Percentiles rank a stretch among this genome's conserved stretches.
Evolutionary conservation across 2,113 vertebrate species (phyloP).

Genomic region (Phoenicopterus ruber): DNA sequence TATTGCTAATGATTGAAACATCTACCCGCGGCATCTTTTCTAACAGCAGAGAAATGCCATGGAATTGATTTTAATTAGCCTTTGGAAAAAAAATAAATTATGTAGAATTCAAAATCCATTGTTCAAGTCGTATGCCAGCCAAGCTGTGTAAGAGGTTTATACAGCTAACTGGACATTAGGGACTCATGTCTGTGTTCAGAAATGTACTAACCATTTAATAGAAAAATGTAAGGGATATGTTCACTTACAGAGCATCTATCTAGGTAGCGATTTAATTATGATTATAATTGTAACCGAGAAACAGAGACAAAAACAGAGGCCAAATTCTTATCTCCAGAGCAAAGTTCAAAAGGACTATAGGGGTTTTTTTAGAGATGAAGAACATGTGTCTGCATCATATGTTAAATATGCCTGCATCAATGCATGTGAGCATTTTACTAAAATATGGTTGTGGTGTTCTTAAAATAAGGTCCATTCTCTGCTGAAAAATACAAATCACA

Average conservation of each 20-base stretch:
- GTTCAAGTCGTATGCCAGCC: slow-evolving; percentile 58
- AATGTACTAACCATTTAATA: not conserved
- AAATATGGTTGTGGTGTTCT: not conserved
- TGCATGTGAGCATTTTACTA: not conserved
- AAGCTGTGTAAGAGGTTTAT: slow-evolving; percentile 40
- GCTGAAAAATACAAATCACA: not conserved
- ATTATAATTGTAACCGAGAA: not conserved
- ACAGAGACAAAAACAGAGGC: not conserved
- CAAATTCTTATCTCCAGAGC: not conserved
- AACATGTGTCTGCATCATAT: not conserved
- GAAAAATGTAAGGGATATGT: slow-evolving; percentile 4
- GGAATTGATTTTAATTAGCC: slow-evolving; percentile 76
- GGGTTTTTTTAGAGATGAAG: not conserved
- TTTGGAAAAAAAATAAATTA: slow-evolving; percentile 43
- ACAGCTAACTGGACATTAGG: slow-evolving; percentile 52
- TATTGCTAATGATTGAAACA: slow-evolving; percentile 74
- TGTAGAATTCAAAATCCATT: slow-evolving; percentile 63
- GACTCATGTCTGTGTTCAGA: slow-evolving; percentile 23
- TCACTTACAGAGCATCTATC: not conserved
- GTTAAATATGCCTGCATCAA: not conserved
- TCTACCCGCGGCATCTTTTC: slow-evolving; percentile 63
- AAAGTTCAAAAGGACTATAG: not conserved
- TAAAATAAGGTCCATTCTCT: not conserved
- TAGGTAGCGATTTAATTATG: not conserved
- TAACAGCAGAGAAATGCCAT: slow-evolving; percentile 66